phyloP scores from a whole-genome alignment of 2,113 vertebrate species.

The Theristicus caerulescens region DNA sequence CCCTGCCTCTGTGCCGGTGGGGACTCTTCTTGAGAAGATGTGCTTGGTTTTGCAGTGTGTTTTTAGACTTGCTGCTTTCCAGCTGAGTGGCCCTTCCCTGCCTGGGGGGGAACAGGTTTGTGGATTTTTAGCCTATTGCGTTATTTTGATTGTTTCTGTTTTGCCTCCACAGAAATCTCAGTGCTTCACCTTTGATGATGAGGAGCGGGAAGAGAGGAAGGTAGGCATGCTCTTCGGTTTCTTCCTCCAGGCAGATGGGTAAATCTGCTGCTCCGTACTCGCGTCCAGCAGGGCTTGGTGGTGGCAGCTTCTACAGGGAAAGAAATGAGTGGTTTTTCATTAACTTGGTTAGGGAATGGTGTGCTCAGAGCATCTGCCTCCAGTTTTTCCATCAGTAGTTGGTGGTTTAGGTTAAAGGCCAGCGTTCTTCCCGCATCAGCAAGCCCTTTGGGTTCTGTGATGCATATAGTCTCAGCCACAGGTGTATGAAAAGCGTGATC shows the following conservation, averaged over 20 bases:
- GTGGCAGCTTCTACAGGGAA: neutral
- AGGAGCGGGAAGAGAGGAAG: slow-evolving; percentile 82
- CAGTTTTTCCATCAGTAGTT: neutral
- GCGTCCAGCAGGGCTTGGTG: neutral
- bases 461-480: rapidly evolving
- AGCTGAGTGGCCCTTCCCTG: neutral
- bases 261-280: neutral
- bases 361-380: neutral
- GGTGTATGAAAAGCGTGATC: neutral
- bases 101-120: no score
- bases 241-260: neutral
- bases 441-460: neutral
- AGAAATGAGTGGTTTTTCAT: neutral
- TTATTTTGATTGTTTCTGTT: neutral
- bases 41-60: neutral
- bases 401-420: neutral
- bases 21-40: neutral
- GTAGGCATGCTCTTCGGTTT: slow-evolving; percentile 74
- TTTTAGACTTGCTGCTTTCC: neutral
- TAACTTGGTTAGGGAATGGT: neutral
- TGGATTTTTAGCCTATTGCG: neutral
- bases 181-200: slow-evolving; percentile 85
- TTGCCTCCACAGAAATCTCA: slow-evolving; percentile 80
- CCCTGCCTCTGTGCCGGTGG: neutral
- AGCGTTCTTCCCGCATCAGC: neutral